Conservation (phyloP, 2,113 vertebrate species). For the Eonycteris spelaea region DNA sequence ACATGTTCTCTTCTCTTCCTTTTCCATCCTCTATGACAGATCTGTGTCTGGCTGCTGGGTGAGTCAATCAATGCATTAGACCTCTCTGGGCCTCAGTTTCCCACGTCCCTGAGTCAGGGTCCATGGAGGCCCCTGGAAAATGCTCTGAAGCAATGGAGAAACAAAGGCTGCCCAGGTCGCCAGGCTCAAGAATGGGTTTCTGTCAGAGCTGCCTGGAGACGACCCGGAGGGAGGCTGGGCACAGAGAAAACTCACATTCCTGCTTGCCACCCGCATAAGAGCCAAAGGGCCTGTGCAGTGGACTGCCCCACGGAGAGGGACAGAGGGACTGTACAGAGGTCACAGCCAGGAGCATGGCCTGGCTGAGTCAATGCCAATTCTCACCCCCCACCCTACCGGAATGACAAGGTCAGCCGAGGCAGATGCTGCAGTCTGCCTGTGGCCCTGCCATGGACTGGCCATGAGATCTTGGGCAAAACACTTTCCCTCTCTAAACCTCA, state of each 20-base stretch:
- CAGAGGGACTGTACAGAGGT: rapidly evolving
- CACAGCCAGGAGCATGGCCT: background rate
- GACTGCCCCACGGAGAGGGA: background rate
- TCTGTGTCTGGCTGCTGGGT: background rate
- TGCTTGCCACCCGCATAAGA: background rate
- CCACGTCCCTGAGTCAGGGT: background rate
- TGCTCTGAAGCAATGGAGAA: rapidly evolving
- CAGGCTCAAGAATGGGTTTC: background rate
- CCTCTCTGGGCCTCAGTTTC: background rate
- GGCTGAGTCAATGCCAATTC: rapidly evolving
- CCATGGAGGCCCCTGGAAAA: background rate
- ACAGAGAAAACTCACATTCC: background rate
- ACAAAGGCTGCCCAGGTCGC: background rate
- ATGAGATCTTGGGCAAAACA: background rate
- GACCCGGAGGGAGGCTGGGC: background rate
- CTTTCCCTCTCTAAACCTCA: background rate
- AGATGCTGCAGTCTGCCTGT: background rate
- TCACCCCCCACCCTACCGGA: rapidly evolving
- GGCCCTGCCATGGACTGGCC: background rate
- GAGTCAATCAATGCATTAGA: background rate
- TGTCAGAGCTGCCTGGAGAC: background rate
- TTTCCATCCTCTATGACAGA: background rate
- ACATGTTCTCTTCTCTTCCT: background rate
- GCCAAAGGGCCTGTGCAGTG: rapidly evolving
- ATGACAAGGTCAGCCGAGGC: background rate